Evolutionary conservation across 2,797 vertebrate species (phyloP), one percentile per base, ranked within the genome.

Genomic region (Pseudochirops corinnae): DNA sequence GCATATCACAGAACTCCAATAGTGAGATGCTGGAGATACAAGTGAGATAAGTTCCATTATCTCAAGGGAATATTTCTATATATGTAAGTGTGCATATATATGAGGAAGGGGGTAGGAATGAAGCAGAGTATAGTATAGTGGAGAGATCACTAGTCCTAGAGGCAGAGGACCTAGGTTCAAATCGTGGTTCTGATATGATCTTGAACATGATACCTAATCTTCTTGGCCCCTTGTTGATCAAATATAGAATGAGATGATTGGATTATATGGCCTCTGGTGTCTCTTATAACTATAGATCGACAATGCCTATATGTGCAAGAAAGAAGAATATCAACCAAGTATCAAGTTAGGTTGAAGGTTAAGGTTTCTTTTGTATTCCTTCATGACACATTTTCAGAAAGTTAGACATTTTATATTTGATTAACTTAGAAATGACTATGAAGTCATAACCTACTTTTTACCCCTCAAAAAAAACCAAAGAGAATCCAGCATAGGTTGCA

Each of bases 371-470:
- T 46, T 90, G 93, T 55, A 90, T 39, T 56, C 57, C 12, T 91
- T 93, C 90, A 52, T 95, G 18, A 90, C 12, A n/a, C 21, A 28
- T 96, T 96, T 87, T 97, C 29, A 90, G 53, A 60, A 96, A 96
- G 94, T n/a, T 18, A 92, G 62, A 92, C 60, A 55, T n/a, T 96
- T 94, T 93, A 92, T 91, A 90, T 92, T 92, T 92, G 52, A 93
- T 92, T 93, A 33, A 92, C 39, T 97, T n/a, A 93, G 55, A 97
- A 97, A 97, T 58, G n/a, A 55, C 50, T 91, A 16, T 94, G 57
- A 97, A 55, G 92, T 55, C 21, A 95, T 93, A 93, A 39, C 55
- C 74, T 90, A 21, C 94, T 39, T 97, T 94, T 97, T 28, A 31
- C 94, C n/a, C 93, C 96, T 93, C 90, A 96, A 21, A 7, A 92